Base-by-base conservation (phyloP, 2,888 invertebrate genomes). In the Agrochola lychnidis region DNA sequence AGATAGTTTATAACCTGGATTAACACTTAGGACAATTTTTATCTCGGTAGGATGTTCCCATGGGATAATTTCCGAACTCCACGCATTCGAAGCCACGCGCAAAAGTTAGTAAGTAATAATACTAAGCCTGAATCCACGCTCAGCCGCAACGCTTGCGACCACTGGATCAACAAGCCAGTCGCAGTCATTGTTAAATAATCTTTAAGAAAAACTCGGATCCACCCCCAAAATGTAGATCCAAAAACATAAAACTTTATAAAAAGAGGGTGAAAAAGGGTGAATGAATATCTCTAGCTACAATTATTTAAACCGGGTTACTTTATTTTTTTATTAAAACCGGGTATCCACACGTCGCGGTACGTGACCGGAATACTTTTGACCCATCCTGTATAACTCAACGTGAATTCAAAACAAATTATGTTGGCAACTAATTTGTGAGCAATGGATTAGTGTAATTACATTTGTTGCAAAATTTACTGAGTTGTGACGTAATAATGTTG, bases 391-490 rank as follows among this genome's bases (percentile, higher is more conserved):
- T 76, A 84, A 84, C 89, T 85, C 77, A 81, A 87, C 83, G 70
- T 68, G 82, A 88, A 89, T 87, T 74, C 84, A 82, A 89, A 89
- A 89, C 82, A 89, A 90, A 89, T 90, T 83, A 81, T 86, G 81
- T 87, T 70, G 51, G 63, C 77, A 78, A 82, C 87, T 90, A 90
- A 90, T 90, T 89, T 85, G 78, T 61, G 73, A 61, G 71, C 72
- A 82, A 88, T 86, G 83, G 80, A 82, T 85, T 85, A 79, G 76
- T 79, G 45, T 79, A 80, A 84, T 85, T 76, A 80, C 48, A 48
- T 89, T 72, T 71, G 73, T 67, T 57, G 63, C 42, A 19, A 71
- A 72, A 70, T 78, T 73, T 45, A 80, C 73, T 22, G 66, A 56
- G 45, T 66, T 75, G 48, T 71, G 64, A 81, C 69, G 78, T 73